Base-by-base conservation (phyloP, 2,113 vertebrate genomes). In the Anoplopoma fimbria region DNA sequence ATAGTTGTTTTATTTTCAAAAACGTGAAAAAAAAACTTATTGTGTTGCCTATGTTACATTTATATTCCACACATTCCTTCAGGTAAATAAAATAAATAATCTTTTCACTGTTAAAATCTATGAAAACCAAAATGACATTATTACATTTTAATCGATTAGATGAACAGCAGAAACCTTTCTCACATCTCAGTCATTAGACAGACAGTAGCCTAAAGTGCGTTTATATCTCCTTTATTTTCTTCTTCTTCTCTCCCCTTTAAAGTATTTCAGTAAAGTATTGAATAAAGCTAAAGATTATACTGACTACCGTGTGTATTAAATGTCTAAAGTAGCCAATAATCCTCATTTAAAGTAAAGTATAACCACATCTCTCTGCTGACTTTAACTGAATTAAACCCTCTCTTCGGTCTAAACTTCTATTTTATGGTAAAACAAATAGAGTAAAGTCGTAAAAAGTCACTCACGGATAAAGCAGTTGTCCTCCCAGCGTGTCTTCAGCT, bases 381-480 rank as follows among this genome's bases (percentile, higher is more conserved):
- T 68, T 36, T 15, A 15, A 6, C 14, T 9, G 4, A 40, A 12
- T 27, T 2, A 53, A 3, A 45, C 13, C 14, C 12, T 15, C 4
- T 13, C 15, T 17, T 19, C 15, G 45, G 45, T 47, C 6, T 47
- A 17, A 47, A 47, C 45, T 47, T 15, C 5, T 17, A 4, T 17
- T 47, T 47, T 47, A 17, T 47, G 19, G 47, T 21, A 49, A 49
- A 21, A 38, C 9, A 27, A 14, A 31, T 29, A 40, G 1, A n/a
- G n/a, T 25, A 5, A 51, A 51, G 49, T 51, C 49, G 49, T 76
- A 8, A 40, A 63, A 61, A 64, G 29, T 57, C 25, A 91, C 86
- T 88, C 77, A 90, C 88, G 67, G 82, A 89, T 60, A n/a, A n/a
- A 55, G 79, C 53, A 68, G 78, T 12, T 25, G 81, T 90, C 80